Evolutionary conservation across 92 coral and sea anemone genomes (phyloP).

Genomic region (Muricea muricata): DNA sequence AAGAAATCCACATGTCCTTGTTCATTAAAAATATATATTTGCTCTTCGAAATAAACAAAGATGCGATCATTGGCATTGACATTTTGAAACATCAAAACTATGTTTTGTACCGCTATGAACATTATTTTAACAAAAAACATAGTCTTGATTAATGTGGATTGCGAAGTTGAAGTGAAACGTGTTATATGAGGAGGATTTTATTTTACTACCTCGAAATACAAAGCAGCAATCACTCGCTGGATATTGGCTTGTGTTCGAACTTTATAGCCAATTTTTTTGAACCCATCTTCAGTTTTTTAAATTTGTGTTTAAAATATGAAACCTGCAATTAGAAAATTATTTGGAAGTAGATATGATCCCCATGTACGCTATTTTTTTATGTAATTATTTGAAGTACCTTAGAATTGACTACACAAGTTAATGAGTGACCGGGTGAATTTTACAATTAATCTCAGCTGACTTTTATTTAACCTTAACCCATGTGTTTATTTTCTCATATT

Average conservation of each 20-base stretch:
- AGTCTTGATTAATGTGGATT: not conserved
- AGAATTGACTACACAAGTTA: not conserved
- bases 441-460: not conserved
- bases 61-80: not conserved
- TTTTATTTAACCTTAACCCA: not conserved
- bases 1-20: not conserved
- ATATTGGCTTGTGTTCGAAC: not conserved
- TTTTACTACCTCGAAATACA: not conserved
- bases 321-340: not conserved
- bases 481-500: not conserved
- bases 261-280: not conserved
- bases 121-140: not conserved
- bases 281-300: too few species aligned
- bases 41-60: not conserved
- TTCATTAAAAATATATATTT: not conserved
- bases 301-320: too few species aligned
- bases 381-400: not conserved
- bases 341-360: not conserved
- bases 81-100: not conserved
- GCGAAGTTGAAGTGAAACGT: not conserved
- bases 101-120: not conserved
- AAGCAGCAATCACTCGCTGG: not conserved
- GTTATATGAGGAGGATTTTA: not conserved
- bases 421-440: not conserved
- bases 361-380: not conserved